phyloP scores from a whole-genome alignment of 2,797 vertebrate species.

The Pachyuromys duprasi region DNA sequence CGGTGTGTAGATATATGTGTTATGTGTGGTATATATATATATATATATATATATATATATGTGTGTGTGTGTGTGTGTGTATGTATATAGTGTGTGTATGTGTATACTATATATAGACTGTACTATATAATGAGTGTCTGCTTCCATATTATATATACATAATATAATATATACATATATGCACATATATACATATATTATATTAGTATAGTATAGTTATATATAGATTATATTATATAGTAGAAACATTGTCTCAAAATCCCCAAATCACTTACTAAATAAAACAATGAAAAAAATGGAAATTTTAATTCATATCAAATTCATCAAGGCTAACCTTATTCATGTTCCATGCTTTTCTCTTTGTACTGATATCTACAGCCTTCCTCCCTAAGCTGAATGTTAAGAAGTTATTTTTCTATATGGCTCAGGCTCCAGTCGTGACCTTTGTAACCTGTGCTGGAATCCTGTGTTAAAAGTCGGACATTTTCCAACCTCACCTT shows the following conservation, averaged over 20 bases:
- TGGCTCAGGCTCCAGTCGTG: background rate
- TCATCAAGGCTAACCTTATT: background rate
- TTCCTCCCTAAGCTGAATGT: background rate
- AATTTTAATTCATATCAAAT: background rate
- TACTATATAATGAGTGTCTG: too few relatives aligned
- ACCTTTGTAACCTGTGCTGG: background rate
- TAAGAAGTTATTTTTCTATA: background rate
- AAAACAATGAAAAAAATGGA: background rate
- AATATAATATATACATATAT: too few relatives aligned
- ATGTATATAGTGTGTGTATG: too few relatives aligned
- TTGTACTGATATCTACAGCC: background rate
- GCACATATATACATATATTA: too few relatives aligned
- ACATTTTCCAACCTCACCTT: background rate
- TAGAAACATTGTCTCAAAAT: background rate
- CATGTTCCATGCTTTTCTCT: background rate
- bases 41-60: too few relatives aligned
- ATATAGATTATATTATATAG: background rate
- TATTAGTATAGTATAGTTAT: background rate
- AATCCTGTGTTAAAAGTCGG: background rate
- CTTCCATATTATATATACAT: too few relatives aligned
- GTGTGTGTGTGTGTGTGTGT: too few relatives aligned
- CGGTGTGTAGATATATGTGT: fast-evolving
- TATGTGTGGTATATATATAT: too few relatives aligned
- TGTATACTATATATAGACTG: too few relatives aligned
- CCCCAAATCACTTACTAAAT: too few relatives aligned